Evolutionary conservation across 2,113 vertebrate genomes (phyloP).

Genomic region (Triplophysa tibetana): DNA sequence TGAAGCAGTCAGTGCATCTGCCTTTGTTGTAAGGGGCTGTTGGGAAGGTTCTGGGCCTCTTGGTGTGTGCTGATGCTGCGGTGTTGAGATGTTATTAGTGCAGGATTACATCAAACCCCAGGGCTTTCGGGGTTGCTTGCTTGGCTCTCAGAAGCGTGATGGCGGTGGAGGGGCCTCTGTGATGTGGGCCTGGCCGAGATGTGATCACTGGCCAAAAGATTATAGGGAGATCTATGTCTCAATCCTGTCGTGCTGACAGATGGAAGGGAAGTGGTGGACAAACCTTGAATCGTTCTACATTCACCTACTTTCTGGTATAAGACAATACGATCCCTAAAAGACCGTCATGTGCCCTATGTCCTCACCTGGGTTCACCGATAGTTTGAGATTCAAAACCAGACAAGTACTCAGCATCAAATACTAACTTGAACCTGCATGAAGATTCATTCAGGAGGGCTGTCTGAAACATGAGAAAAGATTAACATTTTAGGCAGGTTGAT

Average conservation of each 20-base stretch:
- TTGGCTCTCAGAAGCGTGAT: slow-evolving; percentile 36
- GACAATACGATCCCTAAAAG: not conserved
- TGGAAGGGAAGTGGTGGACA: slow-evolving; percentile 13
- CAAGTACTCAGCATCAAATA: no score
- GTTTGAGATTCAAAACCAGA: no score
- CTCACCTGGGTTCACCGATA: no score
- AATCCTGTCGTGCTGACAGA: slow-evolving; percentile 70
- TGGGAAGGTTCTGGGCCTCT: slow-evolving; percentile 48
- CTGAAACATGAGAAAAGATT: slow-evolving; percentile 30
- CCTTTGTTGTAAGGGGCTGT: slow-evolving; percentile 57
- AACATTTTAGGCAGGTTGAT: slow-evolving; percentile 4
- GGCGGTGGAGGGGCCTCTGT: slow-evolving; percentile 40
- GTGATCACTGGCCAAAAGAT: slow-evolving; percentile 70
- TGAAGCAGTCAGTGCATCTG: slow-evolving; percentile 70
- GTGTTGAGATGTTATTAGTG: slow-evolving; percentile 53
- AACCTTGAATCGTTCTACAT: slow-evolving; percentile 5
- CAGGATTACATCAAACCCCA: slow-evolving; percentile 55
- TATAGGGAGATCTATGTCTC: slow-evolving; percentile 61
- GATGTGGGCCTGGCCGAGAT: slow-evolving; percentile 63
- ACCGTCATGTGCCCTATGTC: no score
- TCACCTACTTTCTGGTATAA: not conserved
- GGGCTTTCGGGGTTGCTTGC: slow-evolving; percentile 24
- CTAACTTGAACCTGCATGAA: no score
- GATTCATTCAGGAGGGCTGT: not conserved
- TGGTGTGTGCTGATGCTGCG: slow-evolving; percentile 46